phyloP scores from a whole-genome alignment of 2,797 vertebrate species.

The Sparus aurata region DNA sequence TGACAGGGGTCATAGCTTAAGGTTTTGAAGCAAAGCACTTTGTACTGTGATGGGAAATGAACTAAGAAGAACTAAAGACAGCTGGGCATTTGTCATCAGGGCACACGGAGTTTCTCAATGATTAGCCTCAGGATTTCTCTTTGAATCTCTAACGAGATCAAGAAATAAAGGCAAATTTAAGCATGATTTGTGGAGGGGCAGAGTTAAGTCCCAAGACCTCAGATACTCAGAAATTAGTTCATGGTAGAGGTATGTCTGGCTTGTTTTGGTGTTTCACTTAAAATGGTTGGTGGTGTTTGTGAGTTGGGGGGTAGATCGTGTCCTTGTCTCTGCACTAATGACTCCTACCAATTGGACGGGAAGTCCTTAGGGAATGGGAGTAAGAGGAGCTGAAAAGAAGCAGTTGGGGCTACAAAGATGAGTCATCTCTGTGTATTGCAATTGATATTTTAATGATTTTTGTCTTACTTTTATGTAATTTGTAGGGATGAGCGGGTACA shows the following conservation, averaged over 20 bases:
- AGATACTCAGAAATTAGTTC: not conserved
- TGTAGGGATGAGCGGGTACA: too few species aligned
- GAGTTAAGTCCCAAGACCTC: not conserved
- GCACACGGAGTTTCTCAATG: slow-evolving; percentile 1
- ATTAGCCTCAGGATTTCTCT: slow-evolving; percentile 28
- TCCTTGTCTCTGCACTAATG: not conserved
- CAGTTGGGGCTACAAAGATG: too few species aligned
- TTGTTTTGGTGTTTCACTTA: not conserved
- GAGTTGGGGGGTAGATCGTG: not conserved
- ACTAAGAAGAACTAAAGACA: slow-evolving; percentile 25
- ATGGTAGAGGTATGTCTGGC: not conserved
- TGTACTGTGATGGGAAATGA: slow-evolving; percentile 31
- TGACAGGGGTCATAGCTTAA: slow-evolving; percentile 34
- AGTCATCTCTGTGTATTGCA: too few species aligned
- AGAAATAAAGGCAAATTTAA: slow-evolving; percentile 27
- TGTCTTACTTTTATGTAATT: too few species aligned
- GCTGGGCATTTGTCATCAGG: slow-evolving; percentile 18
- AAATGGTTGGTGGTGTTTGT: not conserved
- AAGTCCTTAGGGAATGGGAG: too few species aligned
- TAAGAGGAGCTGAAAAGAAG: too few species aligned
- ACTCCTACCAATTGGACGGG: not conserved
- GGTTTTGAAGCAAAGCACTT: slow-evolving; percentile 39
- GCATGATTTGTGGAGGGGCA: not conserved
- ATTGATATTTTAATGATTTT: too few species aligned
- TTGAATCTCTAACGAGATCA: slow-evolving; percentile 32